Evolutionary conservation across 64 coral and sea anemone species (phyloP).

Genomic region (Porites australiensis): DNA sequence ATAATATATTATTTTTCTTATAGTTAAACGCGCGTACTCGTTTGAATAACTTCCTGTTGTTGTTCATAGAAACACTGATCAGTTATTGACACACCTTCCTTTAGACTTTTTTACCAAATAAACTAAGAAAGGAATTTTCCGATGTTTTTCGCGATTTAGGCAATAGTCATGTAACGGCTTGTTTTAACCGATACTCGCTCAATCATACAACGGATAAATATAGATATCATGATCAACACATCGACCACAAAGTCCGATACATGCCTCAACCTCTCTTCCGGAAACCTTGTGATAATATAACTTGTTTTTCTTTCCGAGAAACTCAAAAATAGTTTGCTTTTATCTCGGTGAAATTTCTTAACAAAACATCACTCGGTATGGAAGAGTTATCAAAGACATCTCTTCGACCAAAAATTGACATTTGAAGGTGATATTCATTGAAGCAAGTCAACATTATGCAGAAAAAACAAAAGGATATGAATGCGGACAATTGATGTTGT

Average conservation of each 20-base stretch:
- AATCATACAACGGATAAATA: background rate
- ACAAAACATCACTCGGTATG: background rate
- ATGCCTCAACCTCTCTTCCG: conserved; percentile 1
- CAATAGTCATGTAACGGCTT: conserved; percentile 6
- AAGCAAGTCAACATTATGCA: background rate
- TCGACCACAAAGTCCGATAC: background rate
- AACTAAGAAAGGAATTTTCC: background rate
- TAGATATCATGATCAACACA: background rate
- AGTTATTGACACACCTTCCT: too few species aligned
- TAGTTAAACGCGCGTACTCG: too few species aligned
- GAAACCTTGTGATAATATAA: background rate
- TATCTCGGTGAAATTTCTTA: background rate
- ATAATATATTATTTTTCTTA: too few species aligned
- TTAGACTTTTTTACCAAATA: too few species aligned
- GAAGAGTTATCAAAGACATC: too few species aligned
- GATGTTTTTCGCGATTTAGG: background rate
- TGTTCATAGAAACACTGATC: too few species aligned
- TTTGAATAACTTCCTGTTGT: too few species aligned
- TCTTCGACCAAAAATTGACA: too few species aligned
- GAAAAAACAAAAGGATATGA: background rate
- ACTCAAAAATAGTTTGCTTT: background rate
- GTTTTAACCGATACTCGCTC: background rate
- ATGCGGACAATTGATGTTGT: background rate
- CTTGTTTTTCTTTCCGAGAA: background rate
- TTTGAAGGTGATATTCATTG: background rate